phyloP scores from a whole-genome alignment of 1,140 invertebrate species.

The Listronotus bonariensis region DNA sequence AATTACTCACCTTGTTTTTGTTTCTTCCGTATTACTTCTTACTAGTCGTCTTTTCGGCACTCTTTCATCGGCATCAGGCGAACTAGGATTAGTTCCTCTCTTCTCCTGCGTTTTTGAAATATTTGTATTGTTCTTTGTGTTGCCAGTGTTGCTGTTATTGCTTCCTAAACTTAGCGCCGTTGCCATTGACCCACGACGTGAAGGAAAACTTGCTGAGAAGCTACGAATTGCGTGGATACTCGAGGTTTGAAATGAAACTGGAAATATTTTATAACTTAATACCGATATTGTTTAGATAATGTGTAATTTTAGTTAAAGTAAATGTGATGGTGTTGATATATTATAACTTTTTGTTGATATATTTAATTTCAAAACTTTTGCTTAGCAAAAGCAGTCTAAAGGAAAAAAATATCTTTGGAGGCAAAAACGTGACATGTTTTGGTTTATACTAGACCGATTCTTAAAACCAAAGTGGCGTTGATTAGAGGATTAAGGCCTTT shows the following conservation, averaged over 20 bases:
- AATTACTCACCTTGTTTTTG: slow-evolving; percentile 15
- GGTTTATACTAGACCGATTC: no score
- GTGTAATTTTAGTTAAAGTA: no score
- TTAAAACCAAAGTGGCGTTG: no score
- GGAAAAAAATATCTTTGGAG: no score
- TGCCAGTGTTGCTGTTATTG: slow-evolving; percentile 5
- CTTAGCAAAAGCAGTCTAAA: no score
- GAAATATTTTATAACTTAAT: slow-evolving; percentile 18
- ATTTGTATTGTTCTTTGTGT: not conserved
- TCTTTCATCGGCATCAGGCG: slow-evolving; percentile 40
- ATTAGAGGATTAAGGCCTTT: no score
- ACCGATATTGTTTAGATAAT: no score
- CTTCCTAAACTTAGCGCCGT: slow-evolving; percentile 9
- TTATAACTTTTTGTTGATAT: no score
- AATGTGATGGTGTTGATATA: no score
- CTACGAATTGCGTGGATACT: slow-evolving; percentile 53
- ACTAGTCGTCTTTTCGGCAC: slow-evolving; percentile 48
- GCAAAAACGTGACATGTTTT: no score
- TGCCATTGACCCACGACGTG: slow-evolving; percentile 46
- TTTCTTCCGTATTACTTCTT: slow-evolving; percentile 36
- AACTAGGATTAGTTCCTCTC: slow-evolving; percentile 38
- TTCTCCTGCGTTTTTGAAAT: slow-evolving; percentile 46
- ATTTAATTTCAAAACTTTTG: no score
- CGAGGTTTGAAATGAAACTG: slow-evolving; percentile 55
- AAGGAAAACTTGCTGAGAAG: slow-evolving; percentile 55